A percentile compares a stretch with the other conserved stretches of the same genome.
phyloP scores from a whole-genome alignment of 2,888 invertebrate species.

The Rutpela maculata region DNA sequence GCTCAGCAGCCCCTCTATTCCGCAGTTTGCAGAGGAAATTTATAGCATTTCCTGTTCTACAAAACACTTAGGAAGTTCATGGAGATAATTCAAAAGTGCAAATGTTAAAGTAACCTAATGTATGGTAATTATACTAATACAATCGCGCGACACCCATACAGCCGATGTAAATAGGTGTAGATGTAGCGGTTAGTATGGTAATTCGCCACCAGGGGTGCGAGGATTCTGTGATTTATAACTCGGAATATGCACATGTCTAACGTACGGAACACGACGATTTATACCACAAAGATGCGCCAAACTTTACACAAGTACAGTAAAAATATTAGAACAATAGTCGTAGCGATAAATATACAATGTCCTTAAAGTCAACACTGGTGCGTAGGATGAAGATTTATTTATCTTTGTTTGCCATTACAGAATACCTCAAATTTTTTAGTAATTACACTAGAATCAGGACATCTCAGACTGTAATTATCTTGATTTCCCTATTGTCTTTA shows the following conservation, averaged over 20 bases:
- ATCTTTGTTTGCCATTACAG: slow-evolving; percentile 49
- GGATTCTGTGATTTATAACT: slow-evolving; percentile 64
- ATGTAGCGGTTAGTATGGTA: slow-evolving; percentile 68
- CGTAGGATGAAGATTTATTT: slow-evolving; percentile 60
- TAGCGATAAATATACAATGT: slow-evolving; percentile 58
- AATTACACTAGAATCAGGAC: slow-evolving; percentile 1
- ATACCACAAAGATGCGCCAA: slow-evolving; percentile 61
- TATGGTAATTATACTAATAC: slow-evolving; percentile 64
- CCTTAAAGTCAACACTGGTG: slow-evolving; percentile 44
- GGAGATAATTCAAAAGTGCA: slow-evolving; percentile 56
- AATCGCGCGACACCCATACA: slow-evolving; percentile 64
- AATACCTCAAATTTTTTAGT: slow-evolving; percentile 27
- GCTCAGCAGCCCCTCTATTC: not conserved
- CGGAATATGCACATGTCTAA: slow-evolving; percentile 59
- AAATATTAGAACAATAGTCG: slow-evolving; percentile 63
- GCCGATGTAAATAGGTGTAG: slow-evolving; percentile 68
- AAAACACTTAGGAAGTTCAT: slow-evolving; percentile 45
- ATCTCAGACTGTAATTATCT: slow-evolving; percentile 9
- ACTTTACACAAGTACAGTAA: slow-evolving; percentile 55
- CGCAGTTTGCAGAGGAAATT: slow-evolving; percentile 14
- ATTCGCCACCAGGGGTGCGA: slow-evolving; percentile 65
- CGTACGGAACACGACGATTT: slow-evolving; percentile 59
- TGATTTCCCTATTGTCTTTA: slow-evolving; percentile 10
- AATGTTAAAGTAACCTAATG: slow-evolving; percentile 59
- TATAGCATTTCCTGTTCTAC: slow-evolving; percentile 24